phyloP scores from a whole-genome alignment of 37 sponge, comb jelly and placozoan genomes.

The Spongilla lacustris region DNA sequence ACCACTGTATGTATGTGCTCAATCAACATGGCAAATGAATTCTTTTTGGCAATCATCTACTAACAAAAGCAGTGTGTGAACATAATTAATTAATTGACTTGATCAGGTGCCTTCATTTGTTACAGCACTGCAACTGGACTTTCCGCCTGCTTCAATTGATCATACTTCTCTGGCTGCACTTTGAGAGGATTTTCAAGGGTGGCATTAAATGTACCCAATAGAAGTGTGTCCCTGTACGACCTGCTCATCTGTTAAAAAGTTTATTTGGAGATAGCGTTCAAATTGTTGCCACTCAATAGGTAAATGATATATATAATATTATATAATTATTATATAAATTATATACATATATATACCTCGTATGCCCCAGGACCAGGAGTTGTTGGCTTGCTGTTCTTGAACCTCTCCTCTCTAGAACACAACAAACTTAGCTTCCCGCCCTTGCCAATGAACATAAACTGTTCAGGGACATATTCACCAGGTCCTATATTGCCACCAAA shows the following conservation, averaged over 20 bases:
- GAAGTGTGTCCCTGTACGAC: slow-evolving; percentile 60
- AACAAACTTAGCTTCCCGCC: slow-evolving; percentile 47
- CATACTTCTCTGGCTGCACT: background rate
- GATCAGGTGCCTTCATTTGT: background rate
- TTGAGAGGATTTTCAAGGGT: slow-evolving; percentile 77
- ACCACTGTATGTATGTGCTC: too few relatives aligned
- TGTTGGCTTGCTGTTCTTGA: slow-evolving; percentile 30
- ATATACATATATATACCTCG: too few relatives aligned
- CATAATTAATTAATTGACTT: too few relatives aligned
- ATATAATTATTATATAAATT: too few relatives aligned
- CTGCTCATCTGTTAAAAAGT: slow-evolving; percentile 48
- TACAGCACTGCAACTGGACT: slow-evolving; percentile 13
- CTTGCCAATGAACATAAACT: background rate
- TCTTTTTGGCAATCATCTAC: too few relatives aligned
- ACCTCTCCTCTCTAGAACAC: slow-evolving; percentile 51
- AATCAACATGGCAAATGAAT: too few relatives aligned
- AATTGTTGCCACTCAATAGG: too few relatives aligned
- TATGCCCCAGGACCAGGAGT: slow-evolving; percentile 87
- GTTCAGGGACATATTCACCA: slow-evolving; percentile 66
- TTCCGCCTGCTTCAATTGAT: slow-evolving; percentile 12
- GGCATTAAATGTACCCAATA: slow-evolving; percentile 86
- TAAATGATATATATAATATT: too few relatives aligned
- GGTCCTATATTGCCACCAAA: slow-evolving; percentile 74
- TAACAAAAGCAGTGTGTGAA: too few relatives aligned
- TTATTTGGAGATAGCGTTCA: too few relatives aligned